Percentiles rank a stretch among this genome's conserved stretches.
These are phyloP conservation scores for Penaeus japonicus DNA, from an alignment of 1,140 invertebrate genomes.

Conservation along the genomic window DNA sequence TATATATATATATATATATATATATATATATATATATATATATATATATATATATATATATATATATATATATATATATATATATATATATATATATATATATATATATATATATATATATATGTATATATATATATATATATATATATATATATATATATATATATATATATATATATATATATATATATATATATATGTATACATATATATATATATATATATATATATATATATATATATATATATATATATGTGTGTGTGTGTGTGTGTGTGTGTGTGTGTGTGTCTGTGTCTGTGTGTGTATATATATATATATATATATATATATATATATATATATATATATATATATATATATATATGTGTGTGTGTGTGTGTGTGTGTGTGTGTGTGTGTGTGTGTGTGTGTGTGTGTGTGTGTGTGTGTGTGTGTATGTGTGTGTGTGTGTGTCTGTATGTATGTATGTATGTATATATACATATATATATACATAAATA, in stretches of 20 bases:
- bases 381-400: constrained; percentile 25
- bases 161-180: constrained; percentile 11
- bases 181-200: constrained; percentile 9
- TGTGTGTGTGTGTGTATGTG: background rate
- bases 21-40: background rate
- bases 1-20: background rate
- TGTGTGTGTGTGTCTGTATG: background rate
- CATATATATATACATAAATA: background rate
- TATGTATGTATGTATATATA: background rate
- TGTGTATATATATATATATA: background rate
- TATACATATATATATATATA: constrained; percentile 17
- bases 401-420: constrained; percentile 6
- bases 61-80: background rate
- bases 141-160: constrained; percentile 18
- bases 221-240: constrained; percentile 1
- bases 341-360: background rate
- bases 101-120: background rate
- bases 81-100: constrained; percentile 1
- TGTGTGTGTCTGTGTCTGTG: background rate
- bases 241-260: background rate
- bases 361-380: constrained; percentile 9
- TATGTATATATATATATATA: constrained; percentile 18
- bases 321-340: background rate
- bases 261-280: constrained; percentile 1
- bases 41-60: background rate